A percentile compares a stretch with the other conserved stretches of the same genome.
These are phyloP conservation scores for Eupeodes luniger DNA, from an alignment of 2,888 invertebrate genomes.

Conservation along the genomic window DNA sequence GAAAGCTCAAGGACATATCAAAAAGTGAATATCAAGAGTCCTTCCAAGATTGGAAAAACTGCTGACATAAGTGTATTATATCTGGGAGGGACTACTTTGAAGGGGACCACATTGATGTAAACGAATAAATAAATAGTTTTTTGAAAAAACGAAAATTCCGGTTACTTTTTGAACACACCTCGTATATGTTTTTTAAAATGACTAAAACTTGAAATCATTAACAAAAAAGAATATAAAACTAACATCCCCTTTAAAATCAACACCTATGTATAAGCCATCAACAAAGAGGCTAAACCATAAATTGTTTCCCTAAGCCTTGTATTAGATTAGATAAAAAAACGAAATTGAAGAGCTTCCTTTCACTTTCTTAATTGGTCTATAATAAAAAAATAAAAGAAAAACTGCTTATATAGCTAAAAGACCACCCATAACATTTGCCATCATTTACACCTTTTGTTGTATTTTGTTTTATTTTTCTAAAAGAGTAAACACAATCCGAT, in stretches of 20 bases:
- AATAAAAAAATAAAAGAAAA: neutral
- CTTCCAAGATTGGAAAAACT: too few species aligned
- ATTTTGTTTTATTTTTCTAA: neutral
- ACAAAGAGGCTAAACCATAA: neutral
- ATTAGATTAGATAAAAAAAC: neutral
- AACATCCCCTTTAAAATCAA: neutral
- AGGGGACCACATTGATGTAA: too few species aligned
- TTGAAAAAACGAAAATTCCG: too few species aligned
- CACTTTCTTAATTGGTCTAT: neutral
- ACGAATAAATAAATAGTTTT: too few species aligned
- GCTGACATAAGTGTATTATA: too few species aligned
- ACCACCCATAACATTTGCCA: conserved; percentile 5
- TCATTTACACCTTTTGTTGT: conserved; percentile 2
- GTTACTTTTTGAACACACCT: too few species aligned
- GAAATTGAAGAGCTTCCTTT: neutral
- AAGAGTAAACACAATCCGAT: conserved; percentile 43
- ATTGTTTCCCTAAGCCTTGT: neutral
- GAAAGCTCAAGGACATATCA: too few species aligned
- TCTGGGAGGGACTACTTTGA: too few species aligned
- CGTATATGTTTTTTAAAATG: neutral
- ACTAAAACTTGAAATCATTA: too few species aligned
- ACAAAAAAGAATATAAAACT: too few species aligned
- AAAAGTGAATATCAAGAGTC: too few species aligned
- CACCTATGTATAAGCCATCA: neutral
- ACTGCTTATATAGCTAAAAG: neutral